Conservation (phyloP, 1,140 invertebrate genomes). For the Luehdorfia chinensis region DNA sequence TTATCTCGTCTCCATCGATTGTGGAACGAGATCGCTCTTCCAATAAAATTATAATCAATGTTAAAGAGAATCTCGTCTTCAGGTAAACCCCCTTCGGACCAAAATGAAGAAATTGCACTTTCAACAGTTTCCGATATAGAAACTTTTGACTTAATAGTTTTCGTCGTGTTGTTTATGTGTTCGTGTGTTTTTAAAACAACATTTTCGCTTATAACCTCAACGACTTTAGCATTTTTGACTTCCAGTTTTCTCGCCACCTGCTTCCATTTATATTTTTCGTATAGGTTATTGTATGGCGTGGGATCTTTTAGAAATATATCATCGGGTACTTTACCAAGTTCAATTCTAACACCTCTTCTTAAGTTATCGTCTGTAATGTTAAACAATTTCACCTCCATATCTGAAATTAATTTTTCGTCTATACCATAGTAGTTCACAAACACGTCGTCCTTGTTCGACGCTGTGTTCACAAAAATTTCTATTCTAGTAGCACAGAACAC, state of each 20-base stretch:
- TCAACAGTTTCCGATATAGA: conserved; percentile 24
- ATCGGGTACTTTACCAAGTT: conserved; percentile 41
- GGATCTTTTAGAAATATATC: conserved; percentile 48
- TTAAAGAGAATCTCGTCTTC: conserved; percentile 32
- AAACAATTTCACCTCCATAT: conserved; percentile 39
- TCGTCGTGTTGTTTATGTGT: conserved; percentile 37
- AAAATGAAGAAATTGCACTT: conserved; percentile 31
- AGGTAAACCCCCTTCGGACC: conserved; percentile 32
- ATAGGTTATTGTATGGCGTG: conserved; percentile 42
- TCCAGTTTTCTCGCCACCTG: conserved; percentile 29
- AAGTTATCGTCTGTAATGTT: conserved; percentile 44
- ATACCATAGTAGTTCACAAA: conserved; percentile 26
- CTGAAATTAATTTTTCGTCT: conserved; percentile 37
- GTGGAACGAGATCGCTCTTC: not conserved
- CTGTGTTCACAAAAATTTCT: conserved; percentile 33
- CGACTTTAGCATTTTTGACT: conserved; percentile 26
- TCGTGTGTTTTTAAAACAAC: conserved; percentile 30
- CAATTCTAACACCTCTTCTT: conserved; percentile 34
- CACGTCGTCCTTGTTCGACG: conserved; percentile 23
- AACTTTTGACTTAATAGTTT: conserved; percentile 22
- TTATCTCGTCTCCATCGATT: conserved; percentile 36
- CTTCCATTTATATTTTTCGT: conserved; percentile 40
- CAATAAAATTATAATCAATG: conserved; percentile 25
- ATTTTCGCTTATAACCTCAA: conserved; percentile 28
- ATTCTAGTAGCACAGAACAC: conserved; percentile 25